Percentiles rank a stretch among this genome's conserved stretches.
phyloP scores from a whole-genome alignment of 2,797 vertebrate species.

The Stomatorhinus walkeri region DNA sequence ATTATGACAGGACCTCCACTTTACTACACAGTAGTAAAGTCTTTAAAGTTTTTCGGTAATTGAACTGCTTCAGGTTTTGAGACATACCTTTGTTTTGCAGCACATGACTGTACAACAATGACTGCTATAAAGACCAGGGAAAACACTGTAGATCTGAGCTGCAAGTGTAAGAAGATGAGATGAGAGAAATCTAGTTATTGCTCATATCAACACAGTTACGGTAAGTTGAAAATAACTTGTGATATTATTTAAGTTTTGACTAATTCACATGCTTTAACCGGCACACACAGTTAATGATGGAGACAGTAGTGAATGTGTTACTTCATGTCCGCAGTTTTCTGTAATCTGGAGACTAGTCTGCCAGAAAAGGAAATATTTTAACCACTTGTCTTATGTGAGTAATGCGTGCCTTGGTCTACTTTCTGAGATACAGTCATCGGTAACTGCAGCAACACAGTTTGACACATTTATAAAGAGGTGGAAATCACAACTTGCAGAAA shows the following conservation, averaged over 20 bases:
- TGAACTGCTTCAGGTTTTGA: not conserved
- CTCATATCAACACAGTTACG: conserved; percentile 2
- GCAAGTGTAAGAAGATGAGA: not conserved
- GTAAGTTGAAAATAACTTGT: not conserved
- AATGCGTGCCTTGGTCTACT: conserved; percentile 16
- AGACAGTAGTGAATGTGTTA: not conserved
- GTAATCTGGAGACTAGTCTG: not conserved
- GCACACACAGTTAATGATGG: not conserved
- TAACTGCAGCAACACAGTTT: not conserved
- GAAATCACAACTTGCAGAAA: not conserved
- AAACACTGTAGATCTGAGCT: conserved; percentile 8
- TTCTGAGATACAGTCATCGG: not conserved
- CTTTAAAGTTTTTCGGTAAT: not conserved
- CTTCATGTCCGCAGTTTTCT: conserved; percentile 1
- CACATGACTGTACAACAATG: conserved; percentile 8
- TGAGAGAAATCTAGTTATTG: not conserved
- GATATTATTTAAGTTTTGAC: conserved; percentile 9
- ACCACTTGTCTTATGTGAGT: conserved; percentile 9
- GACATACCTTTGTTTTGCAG: not conserved
- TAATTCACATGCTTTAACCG: not conserved
- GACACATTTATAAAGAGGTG: not conserved
- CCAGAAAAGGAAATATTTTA: conserved; percentile 14
- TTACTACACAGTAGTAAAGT: not conserved
- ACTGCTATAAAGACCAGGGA: conserved; percentile 22
- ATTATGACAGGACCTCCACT: not conserved